These are phyloP conservation scores for Drosophila funebris DNA, from an alignment of 1,140 invertebrate genomes.

Conservation along the genomic window DNA sequence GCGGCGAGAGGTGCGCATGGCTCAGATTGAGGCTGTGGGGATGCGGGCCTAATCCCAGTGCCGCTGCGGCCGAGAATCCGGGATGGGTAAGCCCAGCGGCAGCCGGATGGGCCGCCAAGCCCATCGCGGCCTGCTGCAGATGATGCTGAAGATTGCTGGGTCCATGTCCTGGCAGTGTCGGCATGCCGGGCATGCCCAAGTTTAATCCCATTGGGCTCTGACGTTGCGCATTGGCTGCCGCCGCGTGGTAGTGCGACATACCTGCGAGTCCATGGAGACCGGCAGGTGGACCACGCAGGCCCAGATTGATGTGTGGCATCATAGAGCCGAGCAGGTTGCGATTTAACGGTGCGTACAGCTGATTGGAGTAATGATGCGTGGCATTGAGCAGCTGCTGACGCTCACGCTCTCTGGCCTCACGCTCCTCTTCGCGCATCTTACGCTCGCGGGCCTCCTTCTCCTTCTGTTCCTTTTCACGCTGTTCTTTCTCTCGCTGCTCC, in stretches of 20 bases:
- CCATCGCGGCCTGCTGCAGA: slow-evolving; percentile 73
- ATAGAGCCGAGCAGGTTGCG: slow-evolving; percentile 75
- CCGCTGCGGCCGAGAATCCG: slow-evolving; percentile 70
- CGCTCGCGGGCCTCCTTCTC: slow-evolving; percentile 72
- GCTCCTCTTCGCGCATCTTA: slow-evolving; percentile 65
- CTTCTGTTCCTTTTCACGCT: slow-evolving; percentile 76
- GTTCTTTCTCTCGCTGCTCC: slow-evolving; percentile 76
- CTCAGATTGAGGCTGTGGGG: slow-evolving; percentile 78
- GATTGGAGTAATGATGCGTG: slow-evolving; percentile 80
- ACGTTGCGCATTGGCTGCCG: slow-evolving; percentile 71
- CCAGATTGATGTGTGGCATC: slow-evolving; percentile 76
- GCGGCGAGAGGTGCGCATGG: slow-evolving; percentile 81
- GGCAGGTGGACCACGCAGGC: slow-evolving; percentile 65
- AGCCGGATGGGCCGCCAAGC: slow-evolving; percentile 57
- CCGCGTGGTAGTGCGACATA: slow-evolving; percentile 80
- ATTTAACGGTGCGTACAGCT: slow-evolving; percentile 73
- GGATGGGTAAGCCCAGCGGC: slow-evolving; percentile 72
- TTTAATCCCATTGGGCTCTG: slow-evolving; percentile 81
- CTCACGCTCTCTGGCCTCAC: slow-evolving; percentile 69
- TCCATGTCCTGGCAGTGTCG: slow-evolving; percentile 62
- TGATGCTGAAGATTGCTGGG: slow-evolving; percentile 77
- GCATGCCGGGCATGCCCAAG: slow-evolving; percentile 68
- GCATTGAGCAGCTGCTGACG: slow-evolving; percentile 74
- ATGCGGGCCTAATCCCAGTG: slow-evolving; percentile 67
- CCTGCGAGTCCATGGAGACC: slow-evolving; percentile 65